Base-by-base conservation (phyloP, 1,140 invertebrate genomes). In the Parasteatoda tepidariorum region DNA sequence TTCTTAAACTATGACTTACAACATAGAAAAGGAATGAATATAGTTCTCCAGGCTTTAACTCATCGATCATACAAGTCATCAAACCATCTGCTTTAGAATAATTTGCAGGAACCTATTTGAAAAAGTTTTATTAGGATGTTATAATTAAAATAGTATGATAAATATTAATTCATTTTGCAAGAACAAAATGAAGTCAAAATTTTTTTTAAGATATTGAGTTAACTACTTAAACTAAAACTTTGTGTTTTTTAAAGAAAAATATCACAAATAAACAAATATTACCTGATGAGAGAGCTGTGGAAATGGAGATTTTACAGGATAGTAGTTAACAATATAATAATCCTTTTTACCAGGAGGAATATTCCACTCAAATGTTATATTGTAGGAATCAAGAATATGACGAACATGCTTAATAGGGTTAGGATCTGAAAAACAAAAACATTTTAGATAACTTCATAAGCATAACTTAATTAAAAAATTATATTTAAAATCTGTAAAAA, bases 361-460 rank as follows among this genome's bases (percentile, higher is more conserved):
- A 15, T 93, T 92, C 94, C 95, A 97, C 89, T 95, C 94, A 84
- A 98, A 90, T 6, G 96, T 97, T 18, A 97, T 92, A 89, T 97
- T 97, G 24, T 94, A 93, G 0, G 96, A 95, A 89, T 97, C 96
- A 18, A 95, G 92, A 59, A 95, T 88, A 15, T 93, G 92, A 7
- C 92, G 93, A 64, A 97, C 93, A 87, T 94, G 93, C 2, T 93
- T 91, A 11, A 96, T 94, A 11, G 95, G 92, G 91, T 95, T 96
- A 24, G 96, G 95, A 76, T 92, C 84, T 85, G 28, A 61, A 82
- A 64, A 24, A 38, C 38, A 68, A 22, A 73, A 55, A 18, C n/a
- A n/a, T n/a, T n/a, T 7, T 9, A 66, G 15, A 22, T 34, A 57
- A 75, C 26, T 61, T 24, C n/a, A 62, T 61, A 22, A 22, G 15